Base-by-base conservation (phyloP, 2,797 vertebrate genomes). In the Chelon labrosus region DNA sequence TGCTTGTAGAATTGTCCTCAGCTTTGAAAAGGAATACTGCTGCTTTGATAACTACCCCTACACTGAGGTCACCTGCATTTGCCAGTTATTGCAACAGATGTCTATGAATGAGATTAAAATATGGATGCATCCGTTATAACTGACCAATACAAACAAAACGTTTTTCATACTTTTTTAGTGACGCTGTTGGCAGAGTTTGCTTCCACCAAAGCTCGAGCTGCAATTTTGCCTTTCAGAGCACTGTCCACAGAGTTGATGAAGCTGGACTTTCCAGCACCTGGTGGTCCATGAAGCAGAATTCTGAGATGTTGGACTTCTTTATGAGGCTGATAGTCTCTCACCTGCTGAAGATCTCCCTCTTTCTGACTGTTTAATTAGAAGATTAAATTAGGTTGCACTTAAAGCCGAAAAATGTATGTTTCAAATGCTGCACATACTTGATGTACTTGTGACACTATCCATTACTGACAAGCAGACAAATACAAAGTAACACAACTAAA, bases 161-260 rank as follows among this genome's bases (percentile, higher is more conserved):
- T 25, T 14, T 41, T 19, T 66, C 81, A 35, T 80, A 91, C 83
- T 10, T 17, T 59, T 41, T 0, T 56, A 22, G 88, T 89, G 57
- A 62, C 86, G 19, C 56, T 76, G 0, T 2, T 0, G 1, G 0
- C 0, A 27, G 0, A 4, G 0, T 1, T 7, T 17, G 52, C 0
- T 22, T 72, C 89, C n/a, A 53, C 59, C 0, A 38, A 3, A 6
- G 89, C 88, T 60, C 51, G 76, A 12, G 0, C 13, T 69, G 44
- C 35, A 0, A 89, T 42, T 42, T 10, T 73, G 5, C 76, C 86
- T 57, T 51, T 67, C 71, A 94, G 90, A 62, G 60, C 2, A 57
- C 77, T 93, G 77, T 82, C 79, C 27, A 90, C 82, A 55, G 93
- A 92, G 79, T 94, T 95, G 81, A 94, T 88, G 86, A 95, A 90